These are phyloP conservation scores for Corythornis cristatus DNA, from an alignment of 2,113 vertebrate genomes.

Conservation along the genomic window DNA sequence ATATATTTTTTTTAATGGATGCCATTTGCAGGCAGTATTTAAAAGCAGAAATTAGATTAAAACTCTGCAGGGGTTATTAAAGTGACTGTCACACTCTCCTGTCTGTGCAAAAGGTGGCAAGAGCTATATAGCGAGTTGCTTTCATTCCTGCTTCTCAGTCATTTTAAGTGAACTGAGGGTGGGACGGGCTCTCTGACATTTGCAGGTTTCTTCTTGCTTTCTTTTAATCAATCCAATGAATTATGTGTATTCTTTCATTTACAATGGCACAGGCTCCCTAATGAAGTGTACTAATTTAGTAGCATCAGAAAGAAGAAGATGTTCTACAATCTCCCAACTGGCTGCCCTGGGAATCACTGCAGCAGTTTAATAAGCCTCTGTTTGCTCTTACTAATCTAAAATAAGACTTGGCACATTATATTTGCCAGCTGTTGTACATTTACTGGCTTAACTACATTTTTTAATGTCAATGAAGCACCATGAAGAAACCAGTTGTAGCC, in stretches of 20 bases:
- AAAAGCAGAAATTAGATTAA: conserved; percentile 7
- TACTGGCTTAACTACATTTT: conserved; percentile 68
- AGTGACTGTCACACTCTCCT: neutral
- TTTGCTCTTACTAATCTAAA: conserved; percentile 72
- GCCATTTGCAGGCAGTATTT: neutral
- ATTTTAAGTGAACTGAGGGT: neutral
- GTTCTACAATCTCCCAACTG: conserved; percentile 28
- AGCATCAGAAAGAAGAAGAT: conserved; percentile 27
- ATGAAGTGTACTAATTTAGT: neutral
- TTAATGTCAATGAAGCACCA: conserved; percentile 45
- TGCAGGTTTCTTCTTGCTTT: neutral
- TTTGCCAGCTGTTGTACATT: conserved; percentile 78
- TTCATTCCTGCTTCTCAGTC: neutral
- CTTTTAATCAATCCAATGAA: neutral
- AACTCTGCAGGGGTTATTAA: conserved; percentile 23
- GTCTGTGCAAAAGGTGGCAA: neutral
- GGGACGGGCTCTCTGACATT: neutral
- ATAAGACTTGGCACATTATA: conserved; percentile 71
- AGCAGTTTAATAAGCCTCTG: conserved; percentile 27
- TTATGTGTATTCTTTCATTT: neutral
- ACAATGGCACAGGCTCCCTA: neutral
- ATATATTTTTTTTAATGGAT: too few species aligned
- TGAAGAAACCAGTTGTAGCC: conserved; percentile 65
- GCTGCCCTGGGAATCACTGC: conserved; percentile 45
- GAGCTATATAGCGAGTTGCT: neutral